Percentiles rank a stretch among this genome's conserved stretches.
Evolutionary conservation across 2,113 vertebrate species (phyloP).

Genomic region (Mesembrinibis cayennensis): DNA sequence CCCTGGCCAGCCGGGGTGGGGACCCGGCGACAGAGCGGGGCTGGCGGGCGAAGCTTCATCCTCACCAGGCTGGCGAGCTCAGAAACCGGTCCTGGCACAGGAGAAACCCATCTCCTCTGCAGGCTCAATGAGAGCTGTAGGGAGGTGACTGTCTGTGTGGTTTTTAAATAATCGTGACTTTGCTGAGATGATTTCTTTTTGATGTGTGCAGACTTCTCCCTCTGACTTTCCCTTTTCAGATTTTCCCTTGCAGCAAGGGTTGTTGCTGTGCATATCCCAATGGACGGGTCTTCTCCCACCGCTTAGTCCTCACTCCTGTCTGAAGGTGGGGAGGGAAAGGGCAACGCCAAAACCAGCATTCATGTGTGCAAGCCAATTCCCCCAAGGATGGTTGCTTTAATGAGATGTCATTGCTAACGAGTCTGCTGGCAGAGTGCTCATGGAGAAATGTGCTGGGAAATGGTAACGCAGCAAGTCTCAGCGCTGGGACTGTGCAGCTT

Average conservation of each 20-base stretch:
- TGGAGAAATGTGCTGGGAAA: constrained; percentile 7
- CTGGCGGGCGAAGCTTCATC: neutral
- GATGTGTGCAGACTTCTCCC: neutral
- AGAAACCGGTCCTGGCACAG: neutral
- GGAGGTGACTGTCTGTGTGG: neutral
- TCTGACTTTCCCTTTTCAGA: neutral
- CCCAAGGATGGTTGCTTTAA: neutral
- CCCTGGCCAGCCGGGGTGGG: neutral
- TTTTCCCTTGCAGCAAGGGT: neutral
- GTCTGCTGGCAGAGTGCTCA: neutral
- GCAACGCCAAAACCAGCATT: neutral
- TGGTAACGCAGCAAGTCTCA: neutral
- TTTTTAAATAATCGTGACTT: constrained; percentile 9
- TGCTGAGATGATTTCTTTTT: constrained; percentile 21
- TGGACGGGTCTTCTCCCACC: neutral
- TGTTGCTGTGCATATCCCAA: neutral
- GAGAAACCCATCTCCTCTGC: neutral
- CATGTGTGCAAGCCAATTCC: neutral
- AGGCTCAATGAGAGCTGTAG: neutral
- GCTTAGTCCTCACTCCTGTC: neutral
- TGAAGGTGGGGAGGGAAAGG: neutral
- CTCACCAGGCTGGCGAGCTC: neutral
- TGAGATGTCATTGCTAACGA: neutral
- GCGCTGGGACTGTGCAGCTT: rapidly evolving
- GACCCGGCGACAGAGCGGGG: neutral